These are phyloP conservation scores for Artibeus lituratus DNA, from an alignment of 2,797 vertebrate genomes.

Conservation along the genomic window DNA sequence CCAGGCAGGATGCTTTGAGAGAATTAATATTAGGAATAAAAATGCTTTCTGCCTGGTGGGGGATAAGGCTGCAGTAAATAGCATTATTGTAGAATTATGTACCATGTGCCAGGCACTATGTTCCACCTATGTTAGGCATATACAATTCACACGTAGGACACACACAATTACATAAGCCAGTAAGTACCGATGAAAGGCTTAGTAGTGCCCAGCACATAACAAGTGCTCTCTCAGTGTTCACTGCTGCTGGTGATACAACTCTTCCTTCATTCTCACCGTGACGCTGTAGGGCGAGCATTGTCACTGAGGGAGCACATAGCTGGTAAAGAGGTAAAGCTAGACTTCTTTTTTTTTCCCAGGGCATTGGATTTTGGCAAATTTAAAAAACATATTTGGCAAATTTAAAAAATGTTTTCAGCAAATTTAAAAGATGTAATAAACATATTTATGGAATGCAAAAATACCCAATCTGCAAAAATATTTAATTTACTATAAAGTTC, in stretches of 20 bases:
- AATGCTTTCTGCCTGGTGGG: background rate
- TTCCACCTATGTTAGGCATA: background rate
- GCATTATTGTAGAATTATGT: background rate
- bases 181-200: background rate
- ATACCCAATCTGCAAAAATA: background rate
- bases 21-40: constrained; percentile 13
- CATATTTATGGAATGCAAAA: constrained; percentile 15
- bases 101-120: background rate
- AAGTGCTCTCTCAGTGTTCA: background rate
- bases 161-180: background rate
- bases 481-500: background rate
- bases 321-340: background rate
- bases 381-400: background rate
- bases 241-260: background rate
- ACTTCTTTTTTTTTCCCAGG: background rate
- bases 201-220: background rate
- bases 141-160: background rate
- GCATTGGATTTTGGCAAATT: background rate
- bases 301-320: background rate
- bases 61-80: background rate
- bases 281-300: background rate
- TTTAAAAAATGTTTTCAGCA: background rate
- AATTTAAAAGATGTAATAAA: constrained; percentile 6
- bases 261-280: background rate
- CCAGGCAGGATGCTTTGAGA: background rate